Conservation (phyloP, 2,797 vertebrate species). For the Catharus ustulatus region DNA sequence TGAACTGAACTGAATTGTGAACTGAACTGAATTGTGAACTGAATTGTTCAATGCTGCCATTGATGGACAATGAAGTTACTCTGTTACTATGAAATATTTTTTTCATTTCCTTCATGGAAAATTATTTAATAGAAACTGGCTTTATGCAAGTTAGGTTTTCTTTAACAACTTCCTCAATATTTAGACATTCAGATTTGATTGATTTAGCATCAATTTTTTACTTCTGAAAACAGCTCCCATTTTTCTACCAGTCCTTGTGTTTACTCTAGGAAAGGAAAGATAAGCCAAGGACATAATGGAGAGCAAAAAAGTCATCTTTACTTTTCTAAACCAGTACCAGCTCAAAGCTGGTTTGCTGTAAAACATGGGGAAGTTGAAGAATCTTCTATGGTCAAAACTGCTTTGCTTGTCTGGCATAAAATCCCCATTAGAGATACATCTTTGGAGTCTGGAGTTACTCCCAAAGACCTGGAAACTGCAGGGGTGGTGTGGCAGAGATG, state of each 20-base stretch:
- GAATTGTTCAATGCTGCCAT: not conserved
- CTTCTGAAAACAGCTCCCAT: not conserved
- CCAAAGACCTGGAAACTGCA: not conserved
- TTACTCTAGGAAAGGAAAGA: not conserved
- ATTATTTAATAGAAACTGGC: not conserved
- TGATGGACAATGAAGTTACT: not conserved
- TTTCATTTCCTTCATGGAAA: not conserved
- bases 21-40: not conserved
- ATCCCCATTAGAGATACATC: not conserved
- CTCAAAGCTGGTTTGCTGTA: not conserved
- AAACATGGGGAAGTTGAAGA: not conserved
- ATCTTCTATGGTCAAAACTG: not conserved
- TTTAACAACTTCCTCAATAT: not conserved
- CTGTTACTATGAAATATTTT: not conserved
- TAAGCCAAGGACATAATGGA: not conserved
- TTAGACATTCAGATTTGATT: not conserved
- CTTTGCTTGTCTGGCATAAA: not conserved
- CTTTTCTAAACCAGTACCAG: not conserved
- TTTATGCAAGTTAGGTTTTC: not conserved
- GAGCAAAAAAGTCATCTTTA: not conserved
- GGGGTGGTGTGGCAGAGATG: not conserved
- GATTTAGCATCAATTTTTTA: not conserved
- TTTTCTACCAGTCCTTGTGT: not conserved
- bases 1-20: too few species aligned
- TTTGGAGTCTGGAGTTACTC: not conserved